These are phyloP conservation scores for Cuniculus paca DNA, from an alignment of 2,797 vertebrate genomes.

Conservation along the genomic window DNA sequence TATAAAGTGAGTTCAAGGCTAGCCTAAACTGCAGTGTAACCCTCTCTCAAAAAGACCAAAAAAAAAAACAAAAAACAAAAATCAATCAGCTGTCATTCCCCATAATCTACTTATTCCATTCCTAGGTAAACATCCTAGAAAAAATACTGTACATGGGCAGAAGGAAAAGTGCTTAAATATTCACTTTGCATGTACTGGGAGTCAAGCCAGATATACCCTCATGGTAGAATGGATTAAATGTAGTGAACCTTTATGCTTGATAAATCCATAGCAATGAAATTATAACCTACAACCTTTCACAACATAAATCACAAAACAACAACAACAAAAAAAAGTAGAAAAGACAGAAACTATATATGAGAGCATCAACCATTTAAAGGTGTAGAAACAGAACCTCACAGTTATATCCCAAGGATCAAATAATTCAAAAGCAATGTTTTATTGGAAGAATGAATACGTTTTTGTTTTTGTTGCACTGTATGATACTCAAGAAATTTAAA, in stretches of 20 bases:
- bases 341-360: not conserved
- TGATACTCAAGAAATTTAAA: not conserved
- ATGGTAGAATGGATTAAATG: not conserved
- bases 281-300: not conserved
- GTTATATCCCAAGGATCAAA: not conserved
- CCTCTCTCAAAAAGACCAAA: not conserved
- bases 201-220: constrained; percentile 7
- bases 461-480: not conserved
- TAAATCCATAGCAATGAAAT: constrained; percentile 22
- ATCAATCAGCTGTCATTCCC: not conserved
- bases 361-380: not conserved
- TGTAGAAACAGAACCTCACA: not conserved
- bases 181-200: not conserved
- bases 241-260: constrained; percentile 1
- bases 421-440: not conserved
- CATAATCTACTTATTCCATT: not conserved
- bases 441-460: not conserved
- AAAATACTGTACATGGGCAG: not conserved
- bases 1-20: not conserved
- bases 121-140: not conserved
- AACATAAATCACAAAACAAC: not conserved
- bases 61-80: not conserved
- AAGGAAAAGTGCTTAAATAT: not conserved
- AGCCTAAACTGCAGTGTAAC: not conserved
- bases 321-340: not conserved